Evolutionary conservation across 1,140 invertebrate genomes (phyloP), one percentile per base, ranked within the genome.

Genomic region (Nebria ingens): DNA sequence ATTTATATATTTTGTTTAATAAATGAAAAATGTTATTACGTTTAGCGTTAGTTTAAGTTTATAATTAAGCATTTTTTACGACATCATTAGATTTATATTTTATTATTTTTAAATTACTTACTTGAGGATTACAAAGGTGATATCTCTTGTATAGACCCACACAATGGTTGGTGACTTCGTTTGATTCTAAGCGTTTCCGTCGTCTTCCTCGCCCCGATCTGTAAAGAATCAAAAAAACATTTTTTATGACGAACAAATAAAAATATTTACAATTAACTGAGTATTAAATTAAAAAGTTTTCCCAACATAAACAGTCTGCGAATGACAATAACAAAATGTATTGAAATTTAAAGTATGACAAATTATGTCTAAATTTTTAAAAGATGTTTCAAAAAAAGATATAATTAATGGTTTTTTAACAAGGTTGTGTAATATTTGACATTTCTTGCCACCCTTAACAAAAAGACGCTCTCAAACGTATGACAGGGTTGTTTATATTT

Each of bases 71-170:
- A n/a, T n/a, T n/a, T n/a, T n/a, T n/a, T n/a, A n/a, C n/a, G n/a
- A n/a, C n/a, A n/a, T n/a, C n/a, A n/a, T n/a, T n/a, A n/a, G n/a
- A n/a, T n/a, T n/a, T n/a, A n/a, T n/a, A n/a, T n/a, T n/a, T n/a
- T 34, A 34, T 34, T 34, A 34, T n/a, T 9, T 9, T 9, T 34
- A 34, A 42, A 9, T n/a, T 21, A 58, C 66, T 73, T 71, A 85
- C 83, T 76, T 85, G 77, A 57, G 79, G 81, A 69, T 86, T 87
- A 68, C 85, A 88, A 38, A 86, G 75, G 64, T 80, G 79, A 71
- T 86, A 85, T 59, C 81, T 71, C 60, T 81, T 83, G 57, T 79
- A 77, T 50, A 83, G 75, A 11, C 85, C 84, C 38, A 84, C 74
- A 67, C 85, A 87, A 25, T 71, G 71, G 59, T 73, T 70, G 53